Evolutionary conservation across 2,888 invertebrate genomes (phyloP), one percentile per base, ranked within the genome.

Genomic region (Ametastegia equiseti): DNA sequence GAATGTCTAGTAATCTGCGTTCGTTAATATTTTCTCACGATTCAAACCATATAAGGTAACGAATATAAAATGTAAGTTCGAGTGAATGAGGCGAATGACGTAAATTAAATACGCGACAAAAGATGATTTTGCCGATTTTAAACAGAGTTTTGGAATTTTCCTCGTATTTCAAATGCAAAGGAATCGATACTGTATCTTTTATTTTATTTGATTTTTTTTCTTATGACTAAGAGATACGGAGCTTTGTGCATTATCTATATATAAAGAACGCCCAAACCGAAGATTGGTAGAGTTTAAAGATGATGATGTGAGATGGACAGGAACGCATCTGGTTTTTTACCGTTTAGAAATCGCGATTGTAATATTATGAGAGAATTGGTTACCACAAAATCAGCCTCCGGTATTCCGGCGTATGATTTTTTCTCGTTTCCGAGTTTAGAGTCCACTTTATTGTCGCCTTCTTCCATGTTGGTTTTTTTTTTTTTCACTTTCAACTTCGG

Each of bases 331-430:
- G 2, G 7, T 19, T 30, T 57, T 27, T 9, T 1, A 13, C 60
- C 27, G 27, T 60, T 60, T 60, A 30, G 23, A 23, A 27, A 30
- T 11, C 11, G 27, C 54, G 11, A 5, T 60, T 30, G 30, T 27
- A 60, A 5, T 30, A 60, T 15, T 60, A 5, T 27, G 15, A 11
- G 30, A 6, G 19, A 23, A 71, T 45, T 2, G n/a, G 11, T 94
- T 94, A 97, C 97, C 87, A 97, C 95, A 94, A 97, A 97, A 86
- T 95, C 94, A 57, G 97, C 97, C 92, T 97, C 96, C 65, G 97
- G 97, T 89, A 97, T 97, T 85, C 97, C 97, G 79, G 96, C 96
- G 92, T 95, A 97, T 0, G 96, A 95, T 88, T 94, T 94, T 90
- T 93, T 94, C 60, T 93, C 91, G 87, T 91, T 91, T 89, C 87